Evolutionary conservation across 2,888 invertebrate species (phyloP).

Genomic region (Emmelina monodactyla): DNA sequence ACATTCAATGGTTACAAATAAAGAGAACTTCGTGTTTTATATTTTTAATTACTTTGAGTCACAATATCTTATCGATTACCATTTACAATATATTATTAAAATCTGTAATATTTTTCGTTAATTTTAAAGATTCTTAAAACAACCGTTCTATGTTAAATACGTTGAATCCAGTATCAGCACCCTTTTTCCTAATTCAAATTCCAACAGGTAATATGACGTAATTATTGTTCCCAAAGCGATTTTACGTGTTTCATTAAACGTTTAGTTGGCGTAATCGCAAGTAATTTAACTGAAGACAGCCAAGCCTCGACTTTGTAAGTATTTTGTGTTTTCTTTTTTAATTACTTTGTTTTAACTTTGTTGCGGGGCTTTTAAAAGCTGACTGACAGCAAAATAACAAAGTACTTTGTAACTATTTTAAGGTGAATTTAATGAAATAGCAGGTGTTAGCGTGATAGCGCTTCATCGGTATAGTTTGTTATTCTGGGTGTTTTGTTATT

Average conservation of each 20-base stretch:
- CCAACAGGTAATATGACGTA: too few relatives aligned
- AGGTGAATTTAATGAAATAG: conserved; percentile 56
- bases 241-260: conserved; percentile 65
- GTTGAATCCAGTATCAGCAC: too few relatives aligned
- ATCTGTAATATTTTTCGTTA: too few relatives aligned
- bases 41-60: too few relatives aligned
- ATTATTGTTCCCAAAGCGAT: too few relatives aligned
- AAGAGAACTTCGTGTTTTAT: too few relatives aligned
- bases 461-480: conserved; percentile 27
- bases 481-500: conserved; percentile 25
- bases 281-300: conserved; percentile 66
- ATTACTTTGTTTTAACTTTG: conserved; percentile 67
- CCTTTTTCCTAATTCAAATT: too few relatives aligned
- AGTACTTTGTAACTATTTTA: conserved; percentile 62
- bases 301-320: conserved; percentile 65
- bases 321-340: conserved; percentile 67
- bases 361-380: conserved; percentile 61
- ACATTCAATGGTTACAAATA: too few relatives aligned
- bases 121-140: too few relatives aligned
- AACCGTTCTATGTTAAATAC: too few relatives aligned
- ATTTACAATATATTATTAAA: too few relatives aligned
- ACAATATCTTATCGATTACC: too few relatives aligned
- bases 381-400: conserved; percentile 65
- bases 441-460: conserved; percentile 41
- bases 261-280: conserved; percentile 66